A percentile compares a stretch with the other conserved stretches of the same genome.
These are phyloP conservation scores for Eledona agricola DNA, from an alignment of 2,888 invertebrate species.

Conservation along the genomic window DNA sequence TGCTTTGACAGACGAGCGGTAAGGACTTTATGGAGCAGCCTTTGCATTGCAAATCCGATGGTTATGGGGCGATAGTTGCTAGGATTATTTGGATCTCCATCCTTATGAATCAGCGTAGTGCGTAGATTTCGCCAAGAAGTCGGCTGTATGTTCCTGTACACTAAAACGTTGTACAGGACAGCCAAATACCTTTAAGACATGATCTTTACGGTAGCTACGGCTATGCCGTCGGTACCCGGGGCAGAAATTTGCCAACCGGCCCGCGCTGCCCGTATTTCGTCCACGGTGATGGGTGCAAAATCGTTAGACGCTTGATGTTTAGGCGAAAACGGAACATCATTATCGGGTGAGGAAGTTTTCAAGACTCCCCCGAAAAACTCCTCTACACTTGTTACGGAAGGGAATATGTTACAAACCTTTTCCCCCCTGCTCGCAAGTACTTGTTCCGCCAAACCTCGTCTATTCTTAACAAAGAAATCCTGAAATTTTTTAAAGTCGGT, in stretches of 20 bases:
- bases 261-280: conserved; percentile 13
- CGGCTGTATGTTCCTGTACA: conserved; percentile 31
- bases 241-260: conserved; percentile 5
- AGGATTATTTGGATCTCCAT: conserved; percentile 34
- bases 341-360: conserved; percentile 7
- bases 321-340: conserved; percentile 2
- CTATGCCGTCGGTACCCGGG: conserved; percentile 3
- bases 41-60: conserved; percentile 43
- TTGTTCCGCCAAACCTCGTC: conserved; percentile 5
- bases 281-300: neutral
- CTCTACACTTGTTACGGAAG: conserved; percentile 3
- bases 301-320: neutral
- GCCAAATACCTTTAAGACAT: conserved; percentile 8
- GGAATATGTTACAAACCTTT: neutral
- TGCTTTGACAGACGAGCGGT: conserved; percentile 25
- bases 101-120: conserved; percentile 40
- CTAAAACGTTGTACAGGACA: conserved; percentile 32
- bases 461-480: conserved; percentile 12
- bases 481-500: conserved; percentile 12
- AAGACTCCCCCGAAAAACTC: conserved; percentile 12
- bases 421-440: conserved; percentile 1
- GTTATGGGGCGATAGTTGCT: conserved; percentile 51
- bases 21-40: conserved; percentile 46
- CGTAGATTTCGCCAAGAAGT: conserved; percentile 28
- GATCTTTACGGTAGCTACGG: neutral